Base-by-base conservation (phyloP, 2,797 vertebrate species). In the Scarus forsteni region DNA sequence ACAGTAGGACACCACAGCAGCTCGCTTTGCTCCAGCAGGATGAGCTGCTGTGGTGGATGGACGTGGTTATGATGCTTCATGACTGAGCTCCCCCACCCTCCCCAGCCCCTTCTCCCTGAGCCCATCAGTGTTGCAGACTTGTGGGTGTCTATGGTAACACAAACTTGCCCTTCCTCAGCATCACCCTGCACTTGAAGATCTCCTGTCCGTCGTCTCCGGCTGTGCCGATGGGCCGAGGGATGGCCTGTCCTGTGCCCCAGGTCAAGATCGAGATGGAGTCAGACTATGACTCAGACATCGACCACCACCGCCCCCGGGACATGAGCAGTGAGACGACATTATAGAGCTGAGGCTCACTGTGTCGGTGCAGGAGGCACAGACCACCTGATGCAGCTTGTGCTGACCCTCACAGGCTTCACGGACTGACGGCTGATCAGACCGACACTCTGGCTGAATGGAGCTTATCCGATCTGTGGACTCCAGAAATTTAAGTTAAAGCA, bases 221-320 rank as follows among this genome's bases (percentile, higher is more conserved):
- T 2, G 90, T 95, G 79, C 94, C 91, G 38, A 92, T 95, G 89
- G 84, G 94, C 15, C 94, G 90, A 59, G 96, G 83, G 40, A 90
- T 95, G 53, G 18, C 92, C 74, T 95, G 94, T 18, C 83, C 95
- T 0, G 94, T 97, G 85, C 98, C 98, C 14, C 97, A 97, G 92
- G 96, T 99, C 88, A 99, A 98, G 93, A 96, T 99, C 10, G 96
- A 99, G 93, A 96, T 99, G 96, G 98, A 98, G 84, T 97, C 98
- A 0, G 97, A 98, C 85, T 96, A 96, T 10, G 96, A 97, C 86
- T 95, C 91, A 0, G 97, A 97, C 89, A 70, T 87, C 0, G 96
- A 97, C 27, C 93, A 73, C 53, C 93, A 85, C 0, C 91, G 93
- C 0, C 88, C 82, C 5, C 93, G 95, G 73, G 96, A 97, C 78